Evolutionary conservation across 1,140 invertebrate genomes (phyloP), one percentile per base, ranked within the genome.

Genomic region (Hydropsyche tenuis): DNA sequence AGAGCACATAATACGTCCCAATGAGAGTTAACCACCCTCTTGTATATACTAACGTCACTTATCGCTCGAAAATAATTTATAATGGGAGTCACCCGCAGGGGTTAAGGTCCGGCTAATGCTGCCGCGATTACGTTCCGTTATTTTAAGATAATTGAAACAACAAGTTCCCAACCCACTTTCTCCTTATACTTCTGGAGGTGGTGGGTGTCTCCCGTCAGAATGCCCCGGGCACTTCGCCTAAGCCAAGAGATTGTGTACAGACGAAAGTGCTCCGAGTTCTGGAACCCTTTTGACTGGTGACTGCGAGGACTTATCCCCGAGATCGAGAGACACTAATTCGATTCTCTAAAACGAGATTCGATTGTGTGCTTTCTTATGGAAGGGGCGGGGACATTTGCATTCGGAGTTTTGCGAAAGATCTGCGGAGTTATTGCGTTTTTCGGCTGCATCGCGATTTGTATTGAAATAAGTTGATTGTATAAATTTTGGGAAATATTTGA

Each of bases 71-170:
- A 22, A 51, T 51, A 51, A 51, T 51, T 51, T 51, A 4, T 5
- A 5, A 51, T n/a, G 48, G 4, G 48, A 22, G 3, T 51, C 14
- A 3, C 4, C 3, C 48, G 48, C 14, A n/a, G 48, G 20, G 14
- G 46, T 51, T 51, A 51, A 16, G 14, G 46, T 51, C 46, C 14
- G 14, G 46, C 18, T 20, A 37, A 37, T 37, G 30, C 30, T 3
- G 30, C 30, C 9, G 30, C 20, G 56, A 60, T 25, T 25, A 69
- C 60, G 72, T 73, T 73, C 16, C 42, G 73, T 74, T 74, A 74
- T 74, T 74, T 62, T 64, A 69, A 69, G 73, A 70, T 74, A 74
- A 74, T 74, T 74, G 73, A 74, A 74, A 74, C 66, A 74, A 74
- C 73, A 74, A 74, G 73, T 74, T 64, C 60, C 56, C 73, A 64